These are phyloP conservation scores for Agelas oroides DNA, from an alignment of 37 sponge, comb jelly and placozoan species.

Conservation along the genomic window DNA sequence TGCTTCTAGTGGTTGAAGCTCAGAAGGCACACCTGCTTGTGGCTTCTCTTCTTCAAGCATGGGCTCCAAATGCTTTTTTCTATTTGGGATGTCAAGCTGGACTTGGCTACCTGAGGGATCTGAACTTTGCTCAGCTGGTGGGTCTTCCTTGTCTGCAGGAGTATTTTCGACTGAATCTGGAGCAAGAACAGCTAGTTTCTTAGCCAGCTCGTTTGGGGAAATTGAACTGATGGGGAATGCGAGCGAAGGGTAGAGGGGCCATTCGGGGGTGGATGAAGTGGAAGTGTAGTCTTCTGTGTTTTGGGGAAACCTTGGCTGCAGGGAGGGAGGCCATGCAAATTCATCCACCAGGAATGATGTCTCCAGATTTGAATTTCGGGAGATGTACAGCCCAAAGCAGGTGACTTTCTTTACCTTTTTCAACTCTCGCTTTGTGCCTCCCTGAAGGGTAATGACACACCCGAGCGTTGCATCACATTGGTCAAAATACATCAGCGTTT, in stretches of 20 bases:
- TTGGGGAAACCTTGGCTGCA: background rate
- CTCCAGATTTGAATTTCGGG: constrained; percentile 86
- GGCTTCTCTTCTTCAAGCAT: no score
- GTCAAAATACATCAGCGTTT: constrained; percentile 94
- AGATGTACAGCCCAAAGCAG: constrained; percentile 68
- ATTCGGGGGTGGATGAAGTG: constrained; percentile 43
- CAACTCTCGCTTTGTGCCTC: constrained; percentile 64
- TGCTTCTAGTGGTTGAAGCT: no score
- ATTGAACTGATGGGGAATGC: constrained; percentile 10
- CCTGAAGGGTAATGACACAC: constrained; percentile 86
- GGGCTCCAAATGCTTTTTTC: no score
- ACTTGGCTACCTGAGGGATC: no score
- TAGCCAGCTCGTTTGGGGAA: constrained; percentile 14
- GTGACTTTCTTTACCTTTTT: constrained; percentile 88
- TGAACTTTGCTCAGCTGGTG: no score
- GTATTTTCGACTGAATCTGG: no score
- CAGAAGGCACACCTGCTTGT: no score
- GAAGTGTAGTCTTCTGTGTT: constrained; percentile 28
- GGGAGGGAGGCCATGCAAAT: constrained; percentile 59
- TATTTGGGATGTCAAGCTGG: no score
- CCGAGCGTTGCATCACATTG: constrained; percentile 78
- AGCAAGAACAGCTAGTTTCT: background rate
- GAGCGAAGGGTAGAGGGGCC: constrained; percentile 38
- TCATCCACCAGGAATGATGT: constrained; percentile 70
- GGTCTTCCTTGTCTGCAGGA: no score